These are phyloP conservation scores for Xylophagus ater DNA, from an alignment of 2,888 invertebrate genomes.

Conservation along the genomic window DNA sequence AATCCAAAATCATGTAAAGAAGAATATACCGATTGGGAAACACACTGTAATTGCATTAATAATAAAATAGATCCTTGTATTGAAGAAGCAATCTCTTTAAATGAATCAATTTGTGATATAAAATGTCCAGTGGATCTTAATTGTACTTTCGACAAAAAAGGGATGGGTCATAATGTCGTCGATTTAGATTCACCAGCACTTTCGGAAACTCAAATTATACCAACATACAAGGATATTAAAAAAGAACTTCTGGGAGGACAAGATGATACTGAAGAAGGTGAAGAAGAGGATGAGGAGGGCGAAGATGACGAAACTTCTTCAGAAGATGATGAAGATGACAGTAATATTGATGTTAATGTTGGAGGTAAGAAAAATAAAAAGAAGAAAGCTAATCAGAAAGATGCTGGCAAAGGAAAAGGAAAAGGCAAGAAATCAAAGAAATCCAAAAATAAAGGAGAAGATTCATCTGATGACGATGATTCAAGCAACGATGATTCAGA, in stretches of 20 bases:
- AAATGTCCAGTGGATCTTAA: slow-evolving; percentile 5
- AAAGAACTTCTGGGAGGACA: slow-evolving; percentile 12
- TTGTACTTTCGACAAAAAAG: slow-evolving; percentile 7
- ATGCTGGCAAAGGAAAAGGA: neutral
- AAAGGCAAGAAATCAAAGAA: neutral
- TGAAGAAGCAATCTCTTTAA: slow-evolving; percentile 16
- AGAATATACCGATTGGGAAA: neutral
- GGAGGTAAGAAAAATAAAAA: neutral
- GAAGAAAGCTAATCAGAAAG: neutral
- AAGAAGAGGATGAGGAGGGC: slow-evolving; percentile 18
- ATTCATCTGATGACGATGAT: neutral
- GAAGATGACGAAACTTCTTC: slow-evolving; percentile 6
- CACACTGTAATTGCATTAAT: neutral
- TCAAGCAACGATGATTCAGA: too few species aligned
- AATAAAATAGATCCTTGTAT: neutral
- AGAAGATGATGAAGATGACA: slow-evolving; percentile 1
- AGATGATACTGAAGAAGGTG: slow-evolving; percentile 14
- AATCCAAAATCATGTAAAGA: neutral
- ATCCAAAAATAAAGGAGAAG: neutral
- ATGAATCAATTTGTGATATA: slow-evolving; percentile 17
- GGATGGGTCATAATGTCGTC: slow-evolving; percentile 3
- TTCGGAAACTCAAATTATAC: slow-evolving; percentile 17
- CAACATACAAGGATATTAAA: slow-evolving; percentile 10
- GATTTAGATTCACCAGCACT: slow-evolving; percentile 21
- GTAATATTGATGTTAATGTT: neutral